Base-by-base conservation (phyloP, 2,113 vertebrate species). In the Gobiocypris rarus region DNA sequence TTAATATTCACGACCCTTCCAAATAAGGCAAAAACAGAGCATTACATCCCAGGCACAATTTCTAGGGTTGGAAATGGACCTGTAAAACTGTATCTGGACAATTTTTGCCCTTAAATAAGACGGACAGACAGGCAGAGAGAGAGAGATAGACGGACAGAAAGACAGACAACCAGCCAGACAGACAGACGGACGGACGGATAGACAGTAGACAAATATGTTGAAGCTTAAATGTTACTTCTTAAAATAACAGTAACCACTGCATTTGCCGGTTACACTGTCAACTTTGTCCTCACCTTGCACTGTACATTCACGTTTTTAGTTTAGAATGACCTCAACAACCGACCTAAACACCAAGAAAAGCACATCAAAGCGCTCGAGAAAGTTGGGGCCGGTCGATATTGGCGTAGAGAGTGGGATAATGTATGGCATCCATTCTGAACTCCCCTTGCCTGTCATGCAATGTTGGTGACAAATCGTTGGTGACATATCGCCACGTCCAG, bases 401-500 rank as follows among this genome's bases (percentile, higher is more conserved):
- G 26, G 15, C 45, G 24, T 45, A 84, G 80, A 65, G 63, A 65
- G 41, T 24, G 52, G 43, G 48, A 84, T 85, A 82, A 87, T 74
- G 61, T 78, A 78, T 5, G 17, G 73, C 73, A 73, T 82, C 65
- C 56, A 84, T 87, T 87, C 84, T 87, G 50, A 56, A 26, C 83
- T 84, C 76, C 83, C 83, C 83, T 45, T 28, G 77, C 70, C 75
- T 84, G 83, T 87, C 86, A 84, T 45, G 61, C 45, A 26, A 79
- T 28, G 26, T 52, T 71, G 70, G 80, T 84, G 84, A 87, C 84
- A 86, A 86, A 89, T 89, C 43, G 63, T 31, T 52, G 52, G 75
- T 85, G 86, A 86, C 85, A 87, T 85, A 83, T 86, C 58, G 31
- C 50, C 76, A 70, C 58, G 48, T 79, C 70, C 85, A 80, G 24